These are phyloP conservation scores for Drosophila robusta DNA, from an alignment of 2,888 invertebrate species.

Conservation along the genomic window DNA sequence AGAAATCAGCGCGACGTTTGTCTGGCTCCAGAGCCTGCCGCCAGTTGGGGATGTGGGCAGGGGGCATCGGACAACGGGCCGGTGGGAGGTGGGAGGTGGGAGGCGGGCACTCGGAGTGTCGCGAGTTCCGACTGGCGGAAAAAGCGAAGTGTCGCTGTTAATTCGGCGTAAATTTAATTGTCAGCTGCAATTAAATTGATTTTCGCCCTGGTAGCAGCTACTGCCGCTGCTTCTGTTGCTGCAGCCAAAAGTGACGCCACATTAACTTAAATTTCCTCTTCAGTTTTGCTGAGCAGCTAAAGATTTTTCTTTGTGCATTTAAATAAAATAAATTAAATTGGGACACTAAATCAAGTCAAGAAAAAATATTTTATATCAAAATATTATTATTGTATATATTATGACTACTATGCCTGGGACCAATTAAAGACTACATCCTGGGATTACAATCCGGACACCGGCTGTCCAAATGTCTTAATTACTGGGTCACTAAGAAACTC, in stretches of 20 bases:
- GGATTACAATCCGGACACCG: too few relatives aligned
- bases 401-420: too few relatives aligned
- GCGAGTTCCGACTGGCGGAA: conserved; percentile 25
- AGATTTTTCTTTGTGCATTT: not conserved
- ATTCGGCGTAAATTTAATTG: conserved; percentile 81
- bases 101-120: not conserved
- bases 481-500: too few relatives aligned
- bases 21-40: conserved; percentile 41
- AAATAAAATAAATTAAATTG: conserved; percentile 44
- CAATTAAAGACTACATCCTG: too few relatives aligned
- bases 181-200: conserved; percentile 80
- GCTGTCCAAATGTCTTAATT: too few relatives aligned
- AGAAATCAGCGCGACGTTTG: conserved; percentile 77
- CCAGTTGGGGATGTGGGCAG: not conserved
- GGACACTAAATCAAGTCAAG: not conserved
- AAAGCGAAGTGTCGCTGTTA: conserved; percentile 70
- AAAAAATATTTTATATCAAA: too few relatives aligned
- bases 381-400: too few relatives aligned
- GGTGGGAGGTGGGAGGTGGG: not conserved
- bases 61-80: not conserved
- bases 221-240: conserved; percentile 1
- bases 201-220: conserved; percentile 59
- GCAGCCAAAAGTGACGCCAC: conserved; percentile 57
- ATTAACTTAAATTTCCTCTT: conserved; percentile 55
- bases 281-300: not conserved